These are phyloP conservation scores for Megastigmus dorsalis DNA, from an alignment of 2,888 invertebrate genomes.

Conservation along the genomic window DNA sequence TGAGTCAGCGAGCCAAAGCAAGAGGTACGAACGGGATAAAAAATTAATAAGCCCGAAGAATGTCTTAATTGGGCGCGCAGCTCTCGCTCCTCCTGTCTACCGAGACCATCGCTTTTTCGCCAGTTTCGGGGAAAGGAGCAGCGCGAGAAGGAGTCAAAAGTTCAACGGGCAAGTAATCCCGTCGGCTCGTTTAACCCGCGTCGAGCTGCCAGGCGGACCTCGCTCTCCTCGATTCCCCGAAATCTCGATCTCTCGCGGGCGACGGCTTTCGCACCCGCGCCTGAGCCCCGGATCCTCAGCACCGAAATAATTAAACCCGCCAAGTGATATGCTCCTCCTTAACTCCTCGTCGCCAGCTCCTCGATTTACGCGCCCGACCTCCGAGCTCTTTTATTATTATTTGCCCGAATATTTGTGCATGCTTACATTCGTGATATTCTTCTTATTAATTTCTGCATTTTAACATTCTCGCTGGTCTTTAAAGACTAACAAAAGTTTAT, in stretches of 20 bases:
- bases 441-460: no score
- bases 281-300: neutral
- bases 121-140: neutral
- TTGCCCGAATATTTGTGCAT: slow-evolving; percentile 3
- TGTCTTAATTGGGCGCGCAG: slow-evolving; percentile 28
- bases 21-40: no score
- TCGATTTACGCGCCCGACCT: neutral
- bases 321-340: neutral
- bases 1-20: no score
- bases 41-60: slow-evolving; percentile 24
- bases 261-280: neutral
- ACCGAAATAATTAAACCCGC: slow-evolving; percentile 30
- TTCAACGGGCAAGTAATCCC: slow-evolving; percentile 37
- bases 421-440: neutral
- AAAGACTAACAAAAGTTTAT: no score
- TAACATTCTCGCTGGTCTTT: no score
- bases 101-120: no score
- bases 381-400: no score
- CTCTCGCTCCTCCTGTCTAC: neutral
- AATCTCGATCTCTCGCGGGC: slow-evolving; percentile 35
- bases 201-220: no score
- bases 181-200: slow-evolving; percentile 12
- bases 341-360: neutral
- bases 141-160: slow-evolving; percentile 10
- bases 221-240: slow-evolving; percentile 27